Evolutionary conservation across 2,797 vertebrate species (phyloP).

Genomic region (Ptychadena robeensis): DNA sequence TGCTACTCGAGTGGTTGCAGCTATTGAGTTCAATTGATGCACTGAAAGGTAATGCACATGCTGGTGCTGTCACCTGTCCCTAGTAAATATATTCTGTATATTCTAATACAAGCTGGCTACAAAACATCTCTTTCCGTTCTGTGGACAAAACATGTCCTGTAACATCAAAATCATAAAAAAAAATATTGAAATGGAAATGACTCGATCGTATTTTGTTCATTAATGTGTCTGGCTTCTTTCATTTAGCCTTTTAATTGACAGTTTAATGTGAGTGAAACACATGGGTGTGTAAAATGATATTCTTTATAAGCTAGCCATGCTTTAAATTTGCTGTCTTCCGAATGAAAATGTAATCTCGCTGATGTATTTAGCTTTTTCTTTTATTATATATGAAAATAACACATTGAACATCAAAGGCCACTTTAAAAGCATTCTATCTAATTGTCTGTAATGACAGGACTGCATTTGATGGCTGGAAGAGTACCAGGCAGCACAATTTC

Average conservation of each 20-base stretch:
- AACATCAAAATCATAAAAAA: slow-evolving; percentile 27
- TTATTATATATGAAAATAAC: slow-evolving; percentile 57
- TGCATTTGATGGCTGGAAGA: slow-evolving; percentile 67
- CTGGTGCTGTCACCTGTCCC: no score
- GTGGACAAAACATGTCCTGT: neutral
- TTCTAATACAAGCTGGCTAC: neutral
- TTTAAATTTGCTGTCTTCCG: slow-evolving; percentile 32
- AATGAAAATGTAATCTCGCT: slow-evolving; percentile 49
- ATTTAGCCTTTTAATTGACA: slow-evolving; percentile 49
- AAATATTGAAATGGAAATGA: neutral
- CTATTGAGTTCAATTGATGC: no score
- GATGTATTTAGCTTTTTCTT: slow-evolving; percentile 49
- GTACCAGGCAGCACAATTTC: slow-evolving; percentile 64
- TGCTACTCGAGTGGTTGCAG: no score
- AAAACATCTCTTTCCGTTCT: neutral
- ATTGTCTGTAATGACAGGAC: slow-evolving; percentile 66
- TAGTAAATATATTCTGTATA: neutral
- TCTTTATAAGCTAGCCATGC: slow-evolving; percentile 29
- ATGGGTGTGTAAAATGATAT: slow-evolving; percentile 47
- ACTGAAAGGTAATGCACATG: no score
- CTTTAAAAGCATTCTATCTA: slow-evolving; percentile 63
- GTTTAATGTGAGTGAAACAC: slow-evolving; percentile 40
- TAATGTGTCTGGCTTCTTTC: slow-evolving; percentile 39
- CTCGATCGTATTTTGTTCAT: slow-evolving; percentile 12
- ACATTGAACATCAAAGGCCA: slow-evolving; percentile 65